These are phyloP conservation scores for Atta colombica DNA, from an alignment of 1,140 invertebrate species.

Conservation along the genomic window DNA sequence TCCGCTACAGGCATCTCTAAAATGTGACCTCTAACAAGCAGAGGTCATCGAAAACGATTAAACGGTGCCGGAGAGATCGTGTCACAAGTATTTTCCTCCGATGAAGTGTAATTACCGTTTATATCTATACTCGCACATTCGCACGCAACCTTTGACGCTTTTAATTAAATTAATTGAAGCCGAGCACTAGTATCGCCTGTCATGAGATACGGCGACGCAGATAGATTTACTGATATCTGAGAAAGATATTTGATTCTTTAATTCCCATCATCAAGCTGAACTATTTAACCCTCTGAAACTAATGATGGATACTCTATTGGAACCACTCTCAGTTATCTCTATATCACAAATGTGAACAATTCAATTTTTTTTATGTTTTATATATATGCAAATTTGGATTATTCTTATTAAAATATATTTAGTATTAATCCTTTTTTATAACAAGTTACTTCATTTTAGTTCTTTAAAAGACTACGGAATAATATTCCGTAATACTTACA, in stretches of 20 bases:
- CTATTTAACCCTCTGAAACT: not conserved
- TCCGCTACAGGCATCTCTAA: slow-evolving; percentile 35
- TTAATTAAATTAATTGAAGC: slow-evolving; percentile 45
- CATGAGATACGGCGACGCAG: slow-evolving; percentile 24
- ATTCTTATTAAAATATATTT: too few species aligned
- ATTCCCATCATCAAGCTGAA: not conserved
- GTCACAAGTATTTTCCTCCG: slow-evolving; percentile 7
- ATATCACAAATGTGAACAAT: too few species aligned
- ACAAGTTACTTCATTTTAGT: too few species aligned
- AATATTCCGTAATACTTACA: not conserved
- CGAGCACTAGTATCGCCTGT: not conserved
- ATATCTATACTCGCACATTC: slow-evolving; percentile 19
- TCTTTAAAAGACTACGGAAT: not conserved
- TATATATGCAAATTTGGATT: too few species aligned
- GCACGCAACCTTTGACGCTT: slow-evolving; percentile 6
- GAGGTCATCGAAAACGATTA: slow-evolving; percentile 40
- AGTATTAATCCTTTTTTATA: too few species aligned
- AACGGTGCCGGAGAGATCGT: not conserved
- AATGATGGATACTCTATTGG: too few species aligned
- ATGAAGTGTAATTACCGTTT: slow-evolving; percentile 29
- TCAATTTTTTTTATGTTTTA: too few species aligned
- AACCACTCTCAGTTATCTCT: too few species aligned
- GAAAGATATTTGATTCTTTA: slow-evolving; percentile 30
- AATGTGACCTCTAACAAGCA: slow-evolving; percentile 47
- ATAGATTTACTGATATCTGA: slow-evolving; percentile 28